Percentiles rank a stretch among this genome's conserved stretches.
Evolutionary conservation across 2,113 vertebrate genomes (phyloP).

Genomic region (Oxygymnocypris stewartii): DNA sequence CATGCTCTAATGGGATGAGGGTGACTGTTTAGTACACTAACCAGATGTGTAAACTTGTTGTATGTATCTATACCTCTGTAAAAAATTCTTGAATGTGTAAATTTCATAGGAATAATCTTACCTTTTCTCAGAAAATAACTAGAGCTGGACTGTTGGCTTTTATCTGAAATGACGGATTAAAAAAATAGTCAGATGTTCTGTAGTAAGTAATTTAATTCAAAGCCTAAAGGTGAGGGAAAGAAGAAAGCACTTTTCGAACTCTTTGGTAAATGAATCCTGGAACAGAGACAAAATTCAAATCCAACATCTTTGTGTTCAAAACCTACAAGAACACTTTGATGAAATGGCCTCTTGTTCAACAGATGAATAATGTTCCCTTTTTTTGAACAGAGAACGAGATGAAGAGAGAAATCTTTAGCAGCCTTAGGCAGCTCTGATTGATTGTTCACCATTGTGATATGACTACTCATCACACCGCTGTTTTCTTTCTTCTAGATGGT

Average conservation of each 20-base stretch:
- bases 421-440: conserved; percentile 25
- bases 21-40: background rate
- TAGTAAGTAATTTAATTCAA: conserved; percentile 25
- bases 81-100: background rate
- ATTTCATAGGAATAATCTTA: background rate
- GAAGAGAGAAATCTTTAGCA: background rate
- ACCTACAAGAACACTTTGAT: background rate
- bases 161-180: conserved; percentile 1
- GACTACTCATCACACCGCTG: background rate
- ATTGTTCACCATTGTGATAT: background rate
- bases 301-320: conserved; percentile 19
- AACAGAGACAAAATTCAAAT: conserved; percentile 17
- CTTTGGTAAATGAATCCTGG: background rate
- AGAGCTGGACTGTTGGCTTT: conserved; percentile 26
- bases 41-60: background rate
- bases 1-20: background rate
- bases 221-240: conserved; percentile 13
- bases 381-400: conserved; percentile 5
- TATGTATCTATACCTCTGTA: background rate
- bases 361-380: background rate
- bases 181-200: background rate
- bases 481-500: conserved; percentile 80
- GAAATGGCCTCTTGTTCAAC: background rate
- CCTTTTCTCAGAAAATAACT: conserved; percentile 6
- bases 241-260: conserved; percentile 9